phyloP scores from a whole-genome alignment of 2,113 vertebrate species.

The Mormoops blainvillei region DNA sequence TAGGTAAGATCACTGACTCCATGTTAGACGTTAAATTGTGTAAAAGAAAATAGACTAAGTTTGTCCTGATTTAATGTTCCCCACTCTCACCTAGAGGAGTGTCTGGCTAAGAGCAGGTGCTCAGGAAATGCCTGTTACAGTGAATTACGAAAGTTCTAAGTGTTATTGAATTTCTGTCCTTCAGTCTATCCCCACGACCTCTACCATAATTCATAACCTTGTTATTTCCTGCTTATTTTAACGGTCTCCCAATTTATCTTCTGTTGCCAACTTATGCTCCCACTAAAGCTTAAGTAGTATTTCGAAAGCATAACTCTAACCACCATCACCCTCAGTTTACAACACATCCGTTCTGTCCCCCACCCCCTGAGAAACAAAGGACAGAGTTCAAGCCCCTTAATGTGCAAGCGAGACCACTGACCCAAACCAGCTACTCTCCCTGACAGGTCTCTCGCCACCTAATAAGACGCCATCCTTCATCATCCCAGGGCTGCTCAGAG shows the following conservation, averaged over 20 bases:
- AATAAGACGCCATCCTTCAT: too few species aligned
- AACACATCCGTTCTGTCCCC: neutral
- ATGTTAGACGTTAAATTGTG: neutral
- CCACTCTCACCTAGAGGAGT: fast-evolving
- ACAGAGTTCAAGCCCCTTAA: neutral
- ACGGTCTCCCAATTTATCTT: neutral
- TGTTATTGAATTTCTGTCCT: neutral
- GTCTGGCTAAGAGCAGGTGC: neutral
- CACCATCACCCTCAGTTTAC: neutral
- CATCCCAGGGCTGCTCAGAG: fast-evolving
- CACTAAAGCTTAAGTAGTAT: neutral
- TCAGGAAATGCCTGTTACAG: neutral
- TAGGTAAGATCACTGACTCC: neutral
- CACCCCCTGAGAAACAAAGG: neutral
- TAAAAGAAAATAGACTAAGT: neutral
- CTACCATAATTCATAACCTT: neutral
- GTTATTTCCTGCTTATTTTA: neutral
- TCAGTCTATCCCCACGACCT: neutral
- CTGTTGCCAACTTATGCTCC: fast-evolving
- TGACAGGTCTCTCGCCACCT: fast-evolving
- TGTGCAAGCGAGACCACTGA: fast-evolving
- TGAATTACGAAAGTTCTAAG: neutral
- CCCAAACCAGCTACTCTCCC: neutral
- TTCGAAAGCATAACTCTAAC: neutral
- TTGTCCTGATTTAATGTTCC: neutral